These are phyloP conservation scores for Chymomyza caudatula DNA, from an alignment of 2,888 invertebrate genomes.

Conservation along the genomic window DNA sequence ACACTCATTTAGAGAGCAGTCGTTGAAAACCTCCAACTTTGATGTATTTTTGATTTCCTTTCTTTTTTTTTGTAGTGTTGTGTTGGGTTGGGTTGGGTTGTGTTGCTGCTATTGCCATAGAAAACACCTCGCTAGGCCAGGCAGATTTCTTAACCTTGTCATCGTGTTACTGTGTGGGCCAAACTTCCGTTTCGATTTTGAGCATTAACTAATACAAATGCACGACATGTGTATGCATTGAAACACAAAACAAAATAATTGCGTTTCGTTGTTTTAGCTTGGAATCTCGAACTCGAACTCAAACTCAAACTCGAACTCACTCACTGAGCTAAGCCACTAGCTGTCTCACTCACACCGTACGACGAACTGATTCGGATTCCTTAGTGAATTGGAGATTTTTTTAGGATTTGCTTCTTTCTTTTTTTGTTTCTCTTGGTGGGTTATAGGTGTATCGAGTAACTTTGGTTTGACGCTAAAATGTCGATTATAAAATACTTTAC, in stretches of 20 bases:
- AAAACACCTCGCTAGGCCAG: conserved; percentile 43
- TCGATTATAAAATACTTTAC: conserved; percentile 45
- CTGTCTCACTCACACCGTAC: conserved; percentile 46
- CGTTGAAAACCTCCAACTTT: background rate
- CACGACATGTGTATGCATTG: conserved; percentile 27
- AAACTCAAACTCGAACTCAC: conserved; percentile 1
- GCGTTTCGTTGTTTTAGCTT: conserved; percentile 67
- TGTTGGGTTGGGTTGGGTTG: conserved; percentile 10
- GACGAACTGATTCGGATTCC: background rate
- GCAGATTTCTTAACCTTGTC: conserved; percentile 56
- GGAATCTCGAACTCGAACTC: conserved; percentile 1
- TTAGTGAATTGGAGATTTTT: conserved; percentile 9
- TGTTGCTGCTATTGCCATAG: conserved; percentile 47
- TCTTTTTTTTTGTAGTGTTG: conserved; percentile 24
- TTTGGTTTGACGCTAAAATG: conserved; percentile 2
- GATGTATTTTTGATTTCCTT: conserved; percentile 12
- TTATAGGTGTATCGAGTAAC: conserved; percentile 25
- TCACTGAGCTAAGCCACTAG: background rate
- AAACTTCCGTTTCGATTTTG: conserved; percentile 63
- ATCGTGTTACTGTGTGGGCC: conserved; percentile 37
- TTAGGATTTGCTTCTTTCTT: conserved; percentile 17
- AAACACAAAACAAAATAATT: conserved; percentile 66
- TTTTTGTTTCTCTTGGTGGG: conserved; percentile 22
- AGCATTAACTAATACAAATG: conserved; percentile 61
- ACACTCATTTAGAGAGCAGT: background rate